These are phyloP conservation scores for Cherax quadricarinatus DNA, from an alignment of 1,140 invertebrate genomes.

Conservation along the genomic window DNA sequence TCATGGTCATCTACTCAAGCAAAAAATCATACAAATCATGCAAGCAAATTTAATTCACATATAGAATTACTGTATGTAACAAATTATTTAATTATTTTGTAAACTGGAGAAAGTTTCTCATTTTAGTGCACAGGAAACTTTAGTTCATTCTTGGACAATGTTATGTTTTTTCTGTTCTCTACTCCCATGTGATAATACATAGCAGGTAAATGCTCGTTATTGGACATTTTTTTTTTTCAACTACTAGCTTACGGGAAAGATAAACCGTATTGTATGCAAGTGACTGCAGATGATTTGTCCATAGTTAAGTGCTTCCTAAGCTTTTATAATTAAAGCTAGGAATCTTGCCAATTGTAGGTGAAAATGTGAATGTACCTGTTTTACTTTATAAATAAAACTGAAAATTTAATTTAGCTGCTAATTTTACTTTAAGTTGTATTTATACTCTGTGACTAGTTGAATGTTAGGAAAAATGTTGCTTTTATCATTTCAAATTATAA, in stretches of 20 bases:
- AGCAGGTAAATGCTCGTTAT: not conserved
- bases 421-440: too few species aligned
- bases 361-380: constrained; percentile 56
- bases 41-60: not conserved
- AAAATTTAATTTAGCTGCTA: constrained; percentile 4
- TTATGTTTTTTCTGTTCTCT: not conserved
- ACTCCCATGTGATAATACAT: constrained; percentile 16
- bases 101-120: constrained; percentile 25
- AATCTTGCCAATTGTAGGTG: constrained; percentile 25
- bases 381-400: constrained; percentile 66
- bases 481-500: too few species aligned
- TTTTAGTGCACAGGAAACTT: not conserved
- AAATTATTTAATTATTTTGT: not conserved
- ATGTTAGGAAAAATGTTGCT: too few species aligned
- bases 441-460: too few species aligned
- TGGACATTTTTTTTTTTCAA: not conserved
- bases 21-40: not conserved
- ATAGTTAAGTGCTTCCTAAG: not conserved
- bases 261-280: constrained; percentile 11
- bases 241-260: not conserved
- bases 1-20: not conserved
- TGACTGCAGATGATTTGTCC: constrained; percentile 17
- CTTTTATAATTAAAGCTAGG: not conserved
- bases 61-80: not conserved
- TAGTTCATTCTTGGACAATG: not conserved